Evolutionary conservation across 2,113 vertebrate genomes (phyloP).

Genomic region (Rhagologus leucostigma): DNA sequence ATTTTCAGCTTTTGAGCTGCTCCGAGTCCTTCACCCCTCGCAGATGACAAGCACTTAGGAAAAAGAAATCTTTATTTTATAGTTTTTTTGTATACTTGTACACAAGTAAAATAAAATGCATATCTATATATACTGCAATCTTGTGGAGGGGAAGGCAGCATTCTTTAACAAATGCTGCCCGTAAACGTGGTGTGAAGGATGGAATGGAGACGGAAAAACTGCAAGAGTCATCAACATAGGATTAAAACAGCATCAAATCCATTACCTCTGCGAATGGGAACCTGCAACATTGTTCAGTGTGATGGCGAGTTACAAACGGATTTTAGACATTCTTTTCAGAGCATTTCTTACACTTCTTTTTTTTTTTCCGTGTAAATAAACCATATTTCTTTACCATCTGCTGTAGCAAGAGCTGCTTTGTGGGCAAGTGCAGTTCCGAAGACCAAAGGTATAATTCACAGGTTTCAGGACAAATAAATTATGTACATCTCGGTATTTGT

Average conservation of each 20-base stretch:
- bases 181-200: conserved; percentile 77
- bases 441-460: conserved; percentile 66
- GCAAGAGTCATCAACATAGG: conserved; percentile 78
- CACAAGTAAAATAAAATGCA: conserved; percentile 99
- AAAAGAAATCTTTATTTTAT: conserved; percentile 87
- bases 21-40: neutral
- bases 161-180: conserved; percentile 87
- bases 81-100: conserved; percentile 85
- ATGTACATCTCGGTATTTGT: conserved; percentile 56
- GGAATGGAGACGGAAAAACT: conserved; percentile 68
- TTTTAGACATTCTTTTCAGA: conserved; percentile 53
- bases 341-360: conserved; percentile 39
- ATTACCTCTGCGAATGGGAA: conserved; percentile 78
- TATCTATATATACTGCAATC: conserved; percentile 91
- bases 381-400: conserved; percentile 43
- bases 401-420: conserved; percentile 46
- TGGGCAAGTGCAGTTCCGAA: conserved; percentile 49
- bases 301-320: conserved; percentile 56
- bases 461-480: conserved; percentile 68
- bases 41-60: conserved; percentile 58
- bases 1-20: neutral
- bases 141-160: conserved; percentile 81
- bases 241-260: conserved; percentile 77
- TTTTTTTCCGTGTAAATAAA: conserved; percentile 25
- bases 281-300: conserved; percentile 41